These are phyloP conservation scores for Artemisiospiza belli DNA, from an alignment of 2,113 vertebrate genomes.

Conservation along the genomic window DNA sequence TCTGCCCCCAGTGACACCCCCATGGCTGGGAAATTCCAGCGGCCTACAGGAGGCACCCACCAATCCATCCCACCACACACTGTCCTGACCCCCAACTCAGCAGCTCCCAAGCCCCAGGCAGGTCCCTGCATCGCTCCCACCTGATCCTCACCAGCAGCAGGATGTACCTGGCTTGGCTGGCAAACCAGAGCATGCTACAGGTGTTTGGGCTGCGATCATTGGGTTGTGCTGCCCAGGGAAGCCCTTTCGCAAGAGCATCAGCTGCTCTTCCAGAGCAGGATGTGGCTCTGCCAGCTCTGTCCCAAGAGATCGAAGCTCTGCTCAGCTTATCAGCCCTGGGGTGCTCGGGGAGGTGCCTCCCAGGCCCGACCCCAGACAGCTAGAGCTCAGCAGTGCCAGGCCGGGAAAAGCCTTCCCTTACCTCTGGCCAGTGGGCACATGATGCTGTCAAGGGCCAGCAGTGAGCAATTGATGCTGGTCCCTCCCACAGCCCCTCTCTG, in stretches of 20 bases:
- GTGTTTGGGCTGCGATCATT: not conserved
- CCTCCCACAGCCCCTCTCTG: slow-evolving; percentile 68
- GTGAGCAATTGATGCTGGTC: slow-evolving; percentile 70
- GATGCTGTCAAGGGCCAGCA: slow-evolving; percentile 74
- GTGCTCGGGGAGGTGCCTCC: fast-evolving
- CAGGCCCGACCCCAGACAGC: fast-evolving
- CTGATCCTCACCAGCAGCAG: not conserved
- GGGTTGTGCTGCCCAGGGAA: not conserved
- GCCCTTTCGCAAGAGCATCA: fast-evolving
- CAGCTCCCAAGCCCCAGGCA: not conserved
- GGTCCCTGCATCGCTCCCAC: fast-evolving
- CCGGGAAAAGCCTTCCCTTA: not conserved
- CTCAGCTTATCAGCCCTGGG: not conserved
- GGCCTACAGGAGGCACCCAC: fast-evolving
- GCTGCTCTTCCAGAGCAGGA: fast-evolving
- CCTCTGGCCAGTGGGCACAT: slow-evolving; percentile 22
- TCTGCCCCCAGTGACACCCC: not conserved
- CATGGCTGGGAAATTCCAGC: fast-evolving
- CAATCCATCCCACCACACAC: fast-evolving
- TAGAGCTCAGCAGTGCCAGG: fast-evolving
- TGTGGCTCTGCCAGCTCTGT: not conserved
- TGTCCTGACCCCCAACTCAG: not conserved
- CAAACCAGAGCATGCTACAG: not conserved
- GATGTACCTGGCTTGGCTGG: not conserved
- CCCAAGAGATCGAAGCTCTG: fast-evolving